phyloP scores from a whole-genome alignment of 2,797 vertebrate genomes.

The Gallinago solitaria region DNA sequence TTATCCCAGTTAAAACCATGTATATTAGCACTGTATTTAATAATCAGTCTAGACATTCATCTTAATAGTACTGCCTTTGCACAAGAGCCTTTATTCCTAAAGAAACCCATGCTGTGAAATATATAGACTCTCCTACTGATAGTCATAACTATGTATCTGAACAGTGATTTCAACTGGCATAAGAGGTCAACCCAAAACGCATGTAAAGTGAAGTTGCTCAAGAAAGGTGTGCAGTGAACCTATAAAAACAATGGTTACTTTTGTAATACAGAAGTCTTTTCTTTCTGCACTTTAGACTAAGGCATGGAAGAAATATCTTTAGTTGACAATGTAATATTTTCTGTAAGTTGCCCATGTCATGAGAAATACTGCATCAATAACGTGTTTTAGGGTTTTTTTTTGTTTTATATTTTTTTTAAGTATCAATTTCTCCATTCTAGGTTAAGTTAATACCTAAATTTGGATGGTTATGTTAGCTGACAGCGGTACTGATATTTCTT shows the following conservation, averaged over 20 bases:
- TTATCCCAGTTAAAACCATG: constrained; percentile 82
- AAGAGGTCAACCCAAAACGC: constrained; percentile 21
- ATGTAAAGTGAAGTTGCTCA: constrained; percentile 40
- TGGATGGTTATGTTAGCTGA: constrained; percentile 74
- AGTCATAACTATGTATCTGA: constrained; percentile 11
- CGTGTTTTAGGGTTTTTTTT: constrained; percentile 2
- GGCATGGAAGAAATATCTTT: constrained; percentile 78
- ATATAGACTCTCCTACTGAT: constrained; percentile 81
- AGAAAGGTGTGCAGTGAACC: constrained; percentile 70
- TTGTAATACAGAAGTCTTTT: constrained; percentile 62
- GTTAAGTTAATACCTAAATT: constrained; percentile 75
- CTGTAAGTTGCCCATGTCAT: constrained; percentile 72
- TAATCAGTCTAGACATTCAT: constrained; percentile 80
- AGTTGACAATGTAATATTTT: constrained; percentile 72
- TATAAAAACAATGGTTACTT: constrained; percentile 35
- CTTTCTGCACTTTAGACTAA: constrained; percentile 84
- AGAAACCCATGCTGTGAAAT: constrained; percentile 92
- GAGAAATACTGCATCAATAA: constrained; percentile 69
- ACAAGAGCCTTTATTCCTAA: constrained; percentile 83
- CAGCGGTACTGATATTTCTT: constrained; percentile 79
- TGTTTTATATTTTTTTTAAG: constrained; percentile 71
- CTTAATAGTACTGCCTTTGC: constrained; percentile 87
- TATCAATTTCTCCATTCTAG: constrained; percentile 72
- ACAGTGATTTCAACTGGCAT: constrained; percentile 52
- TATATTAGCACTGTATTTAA: constrained; percentile 91